phyloP scores from a whole-genome alignment of 2,113 vertebrate genomes.

The Dasyornis broadbenti region DNA sequence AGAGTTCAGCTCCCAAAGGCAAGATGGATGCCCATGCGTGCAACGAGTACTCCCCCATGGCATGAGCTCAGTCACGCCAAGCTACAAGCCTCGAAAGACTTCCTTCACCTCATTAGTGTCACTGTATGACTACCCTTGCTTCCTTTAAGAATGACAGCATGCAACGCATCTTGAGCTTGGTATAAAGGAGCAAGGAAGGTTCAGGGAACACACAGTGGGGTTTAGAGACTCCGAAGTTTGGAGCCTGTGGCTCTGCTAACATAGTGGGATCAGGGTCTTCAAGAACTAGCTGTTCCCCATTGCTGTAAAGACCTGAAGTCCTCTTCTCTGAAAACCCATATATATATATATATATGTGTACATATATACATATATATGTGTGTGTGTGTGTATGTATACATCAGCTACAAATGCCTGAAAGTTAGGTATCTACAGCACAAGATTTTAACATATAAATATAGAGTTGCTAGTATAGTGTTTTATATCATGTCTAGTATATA shows the following conservation, averaged over 20 bases:
- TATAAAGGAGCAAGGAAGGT: not conserved
- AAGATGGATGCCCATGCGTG: accelerated
- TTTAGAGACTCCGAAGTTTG: not conserved
- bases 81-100: not conserved
- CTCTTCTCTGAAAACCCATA: not conserved
- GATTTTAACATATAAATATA: not conserved
- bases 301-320: not conserved
- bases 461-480: not conserved
- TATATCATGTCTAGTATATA: not conserved
- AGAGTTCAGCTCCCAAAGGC: not conserved
- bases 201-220: not conserved
- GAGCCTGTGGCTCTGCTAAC: not conserved
- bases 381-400: no score
- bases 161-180: not conserved
- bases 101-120: not conserved
- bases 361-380: not conserved
- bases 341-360: no score
- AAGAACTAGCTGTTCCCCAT: not conserved
- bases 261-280: not conserved
- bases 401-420: not conserved
- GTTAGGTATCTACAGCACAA: not conserved
- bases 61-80: not conserved
- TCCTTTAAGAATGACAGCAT: not conserved
- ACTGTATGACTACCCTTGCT: not conserved
- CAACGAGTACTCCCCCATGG: accelerated